Percentiles rank a stretch among this genome's conserved stretches.
phyloP scores from a whole-genome alignment of 2,888 invertebrate genomes.

The Argynnis bischoffii region DNA sequence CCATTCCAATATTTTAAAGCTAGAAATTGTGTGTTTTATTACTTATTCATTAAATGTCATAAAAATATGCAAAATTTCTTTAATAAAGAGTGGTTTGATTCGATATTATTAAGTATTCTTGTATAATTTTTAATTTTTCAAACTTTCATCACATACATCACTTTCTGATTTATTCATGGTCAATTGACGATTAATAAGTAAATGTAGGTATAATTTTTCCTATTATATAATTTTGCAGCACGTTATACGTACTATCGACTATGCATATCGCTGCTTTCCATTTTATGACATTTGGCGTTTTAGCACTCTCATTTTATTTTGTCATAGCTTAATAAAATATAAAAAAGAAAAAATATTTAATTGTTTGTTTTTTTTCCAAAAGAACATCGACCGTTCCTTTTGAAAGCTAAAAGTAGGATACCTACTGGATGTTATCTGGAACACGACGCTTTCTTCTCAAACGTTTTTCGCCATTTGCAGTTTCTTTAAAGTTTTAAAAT shows the following conservation, averaged over 20 bases:
- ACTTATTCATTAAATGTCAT: too few relatives aligned
- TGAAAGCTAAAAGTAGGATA: conserved; percentile 34
- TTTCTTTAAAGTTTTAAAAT: conserved; percentile 12
- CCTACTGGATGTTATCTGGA: conserved; percentile 27
- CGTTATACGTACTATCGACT: neutral
- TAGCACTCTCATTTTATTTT: neutral
- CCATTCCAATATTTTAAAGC: too few relatives aligned
- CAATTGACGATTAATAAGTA: conserved; percentile 20
- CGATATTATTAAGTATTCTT: too few relatives aligned
- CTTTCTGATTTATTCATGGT: conserved; percentile 34
- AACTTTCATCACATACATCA: conserved; percentile 6
- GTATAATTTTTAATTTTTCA: conserved; percentile 5
- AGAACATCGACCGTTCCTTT: conserved; percentile 22
- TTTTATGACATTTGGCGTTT: neutral
- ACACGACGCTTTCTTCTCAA: conserved; percentile 22
- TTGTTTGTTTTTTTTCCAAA: conserved; percentile 17
- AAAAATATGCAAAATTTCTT: too few relatives aligned
- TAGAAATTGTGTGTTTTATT: too few relatives aligned
- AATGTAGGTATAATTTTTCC: conserved; percentile 21
- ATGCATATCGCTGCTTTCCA: conserved; percentile 3
- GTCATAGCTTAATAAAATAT: neutral
- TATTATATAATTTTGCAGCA: conserved; percentile 8
- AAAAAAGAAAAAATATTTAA: neutral
- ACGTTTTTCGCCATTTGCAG: conserved; percentile 12
- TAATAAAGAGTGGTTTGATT: too few relatives aligned